A percentile compares a stretch with the other conserved stretches of the same genome.
These are phyloP conservation scores for Drosophila colorata DNA, from an alignment of 2,888 invertebrate species.

Conservation along the genomic window DNA sequence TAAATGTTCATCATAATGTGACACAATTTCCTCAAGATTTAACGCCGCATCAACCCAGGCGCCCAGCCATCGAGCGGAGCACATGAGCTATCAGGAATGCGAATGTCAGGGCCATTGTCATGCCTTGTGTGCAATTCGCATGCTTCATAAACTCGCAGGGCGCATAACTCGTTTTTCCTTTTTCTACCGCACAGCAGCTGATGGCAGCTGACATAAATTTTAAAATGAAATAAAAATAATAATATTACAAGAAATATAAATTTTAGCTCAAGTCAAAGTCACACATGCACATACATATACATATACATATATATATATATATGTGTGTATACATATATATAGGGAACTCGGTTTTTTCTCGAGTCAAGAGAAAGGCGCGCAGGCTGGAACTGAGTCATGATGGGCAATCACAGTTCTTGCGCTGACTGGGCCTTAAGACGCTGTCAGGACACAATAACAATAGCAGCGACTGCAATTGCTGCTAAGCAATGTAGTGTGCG, in stretches of 20 bases:
- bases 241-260: slow-evolving; percentile 46
- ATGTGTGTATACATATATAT: slow-evolving; percentile 41
- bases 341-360: slow-evolving; percentile 54
- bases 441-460: slow-evolving; percentile 26
- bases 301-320: slow-evolving; percentile 42
- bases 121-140: slow-evolving; percentile 50
- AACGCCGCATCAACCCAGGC: slow-evolving; percentile 67
- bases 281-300: slow-evolving; percentile 32
- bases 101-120: slow-evolving; percentile 24
- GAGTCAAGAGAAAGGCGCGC: slow-evolving; percentile 22
- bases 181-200: slow-evolving; percentile 27
- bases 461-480: slow-evolving; percentile 33
- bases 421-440: slow-evolving; percentile 27
- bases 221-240: slow-evolving; percentile 64
- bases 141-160: slow-evolving; percentile 69
- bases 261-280: slow-evolving; percentile 14
- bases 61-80: slow-evolving; percentile 30
- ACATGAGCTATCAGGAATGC: slow-evolving; percentile 15
- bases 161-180: slow-evolving; percentile 54
- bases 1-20: slow-evolving; percentile 80
- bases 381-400: slow-evolving; percentile 23
- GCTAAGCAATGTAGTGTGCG: not conserved
- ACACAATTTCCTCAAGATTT: slow-evolving; percentile 79
- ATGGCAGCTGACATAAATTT: slow-evolving; percentile 64
- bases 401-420: slow-evolving; percentile 37